Base-by-base conservation (phyloP, 2,797 vertebrate genomes). In the Amphiprion clarkii region DNA sequence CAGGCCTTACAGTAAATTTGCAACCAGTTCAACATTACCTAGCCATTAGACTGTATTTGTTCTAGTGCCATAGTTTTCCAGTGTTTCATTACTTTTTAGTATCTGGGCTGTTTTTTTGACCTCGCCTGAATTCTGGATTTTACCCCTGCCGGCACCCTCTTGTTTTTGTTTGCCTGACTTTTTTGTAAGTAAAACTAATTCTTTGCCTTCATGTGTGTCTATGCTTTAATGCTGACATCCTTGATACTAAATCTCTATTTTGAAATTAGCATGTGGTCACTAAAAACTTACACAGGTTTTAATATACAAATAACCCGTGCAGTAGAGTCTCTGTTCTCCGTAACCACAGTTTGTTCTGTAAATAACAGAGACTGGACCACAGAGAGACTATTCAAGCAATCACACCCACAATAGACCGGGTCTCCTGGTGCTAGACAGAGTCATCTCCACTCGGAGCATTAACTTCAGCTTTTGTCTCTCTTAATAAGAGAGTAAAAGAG, bases 401-500 rank as follows among this genome's bases (percentile, higher is more conserved):
- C 42, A 59, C 60, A 31, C 12, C 49, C 21, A 51, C 48, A 36
- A 60, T 33, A 6, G 23, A 71, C n/a, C 19, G 54, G 54, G 40
- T 13, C 29, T 46, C 36, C 49, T 19, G 49, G 49, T 36, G 52
- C 42, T 31, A 74, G 33, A 61, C 49, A 21, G 33, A 69, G 48
- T 21, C 40, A 23, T 67, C 40, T 40, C 39, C 53, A 69, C 68
- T 51, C 1, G 6, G 48, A 76, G 42, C 74, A 69, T 72, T 55
- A 66, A 56, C 63, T 48, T 66, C 68, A 57, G 48, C 25, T 27
- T 39, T 33, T 10, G 52, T 80, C 57, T 69, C 11, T 31, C 13
- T 52, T 62, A 70, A 67, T 58, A 74, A 79, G 31, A 70, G 52
- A 27, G 23, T 55, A 55, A 54, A 72, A 58, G 17, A 76, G 57